phyloP scores from a whole-genome alignment of 2,888 invertebrate genomes.

The Gymnoscelis rufifasciata region DNA sequence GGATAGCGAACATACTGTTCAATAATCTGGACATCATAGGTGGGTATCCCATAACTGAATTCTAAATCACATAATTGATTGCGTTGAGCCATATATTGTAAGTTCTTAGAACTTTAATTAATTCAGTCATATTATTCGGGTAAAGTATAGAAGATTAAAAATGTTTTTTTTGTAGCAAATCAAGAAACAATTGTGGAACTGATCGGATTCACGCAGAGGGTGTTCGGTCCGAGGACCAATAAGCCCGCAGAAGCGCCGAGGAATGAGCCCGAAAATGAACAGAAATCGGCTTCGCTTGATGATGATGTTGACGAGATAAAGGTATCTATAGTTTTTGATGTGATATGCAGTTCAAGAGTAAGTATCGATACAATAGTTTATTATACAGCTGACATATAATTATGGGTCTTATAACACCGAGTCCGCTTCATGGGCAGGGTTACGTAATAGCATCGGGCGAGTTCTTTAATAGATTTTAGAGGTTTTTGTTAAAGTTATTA shows the following conservation, averaged over 20 bases:
- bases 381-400: too few relatives aligned
- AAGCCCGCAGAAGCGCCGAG: slow-evolving; percentile 28
- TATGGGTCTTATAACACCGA: too few relatives aligned
- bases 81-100: too few relatives aligned
- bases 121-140: too few relatives aligned
- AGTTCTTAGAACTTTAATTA: too few relatives aligned
- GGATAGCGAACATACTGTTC: slow-evolving; percentile 93
- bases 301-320: slow-evolving; percentile 39
- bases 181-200: slow-evolving; percentile 97
- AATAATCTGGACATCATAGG: slow-evolving; percentile 97
- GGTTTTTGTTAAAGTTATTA: not conserved
- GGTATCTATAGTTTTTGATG: slow-evolving; percentile 11
- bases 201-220: slow-evolving; percentile 90
- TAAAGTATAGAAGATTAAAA: too few relatives aligned
- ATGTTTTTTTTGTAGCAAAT: slow-evolving; percentile 82
- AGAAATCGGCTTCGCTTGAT: slow-evolving; percentile 28
- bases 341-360: not conserved
- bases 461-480: too few relatives aligned
- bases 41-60: slow-evolving; percentile 50
- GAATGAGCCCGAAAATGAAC: slow-evolving; percentile 26
- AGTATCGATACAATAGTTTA: too few relatives aligned
- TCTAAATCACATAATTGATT: too few relatives aligned
- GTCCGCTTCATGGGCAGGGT: too few relatives aligned
- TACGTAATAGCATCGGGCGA: too few relatives aligned
- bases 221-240: slow-evolving; percentile 45